Base-by-base conservation (phyloP, 2,113 vertebrate species). In the Eretmochelys imbricata region DNA sequence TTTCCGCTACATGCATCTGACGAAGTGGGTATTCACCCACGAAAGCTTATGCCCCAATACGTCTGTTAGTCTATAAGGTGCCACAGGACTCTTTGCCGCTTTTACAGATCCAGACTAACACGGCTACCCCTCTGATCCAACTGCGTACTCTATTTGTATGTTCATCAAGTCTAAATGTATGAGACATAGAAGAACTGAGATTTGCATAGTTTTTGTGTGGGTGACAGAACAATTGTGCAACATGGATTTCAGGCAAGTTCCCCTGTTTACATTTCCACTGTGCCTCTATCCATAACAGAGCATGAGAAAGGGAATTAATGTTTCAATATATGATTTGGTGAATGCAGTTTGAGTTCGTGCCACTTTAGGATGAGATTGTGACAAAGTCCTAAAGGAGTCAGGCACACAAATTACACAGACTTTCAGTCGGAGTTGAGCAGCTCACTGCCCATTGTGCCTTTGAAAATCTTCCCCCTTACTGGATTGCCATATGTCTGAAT, bases 371-470 rank as follows among this genome's bases (percentile, higher is more conserved):
- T 79, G 72, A 85, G 20, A 82, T 75, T 88, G 46, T 83, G 27
- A 62, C 3, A 57, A 38, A 55, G 3, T 19, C 29, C 12, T 55
- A 31, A 4, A 50, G 20, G 1, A 69, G 57, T 53, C 91, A 81
- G 80, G 27, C 5, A 87, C 10, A 48, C 89, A n/a, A 2, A 48
- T 89, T 31, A 76, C 42, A 50, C 14, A 62, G 24, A 13, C 46
- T 85, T 83, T 91, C 25, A 89, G 31, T 65, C 10, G 84, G 12
- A 89, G 8, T 1, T 72, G 22, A 84, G 25, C 10, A 22, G 0
- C 0, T 25, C 24, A n/a, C 29, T 69, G 51, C 2, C 29, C 27
- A 75, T 22, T 82, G 10, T 1, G 1, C 5, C 10, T 78, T 27
- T 87, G 38, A 90, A 59, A 94, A 90, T 69, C 12, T 6, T 6